Percentiles rank a stretch among this genome's conserved stretches.
Conservation (phyloP, 2,113 vertebrate genomes). For the Craseonycteris thonglongyai region DNA sequence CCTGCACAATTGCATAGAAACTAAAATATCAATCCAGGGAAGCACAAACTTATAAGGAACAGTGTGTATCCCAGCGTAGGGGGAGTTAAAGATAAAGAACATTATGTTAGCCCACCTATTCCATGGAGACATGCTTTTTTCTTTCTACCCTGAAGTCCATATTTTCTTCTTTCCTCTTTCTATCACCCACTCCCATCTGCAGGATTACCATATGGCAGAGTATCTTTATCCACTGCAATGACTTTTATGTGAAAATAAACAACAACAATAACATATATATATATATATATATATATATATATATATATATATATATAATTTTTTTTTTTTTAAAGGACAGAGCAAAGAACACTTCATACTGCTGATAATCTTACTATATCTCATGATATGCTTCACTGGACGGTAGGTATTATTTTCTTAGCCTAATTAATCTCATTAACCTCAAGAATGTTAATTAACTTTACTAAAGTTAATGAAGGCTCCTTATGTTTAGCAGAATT, state of each 20-base stretch:
- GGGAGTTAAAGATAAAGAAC: neutral
- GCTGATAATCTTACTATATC: conserved; percentile 18
- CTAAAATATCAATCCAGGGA: neutral
- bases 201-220: neutral
- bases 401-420: conserved; percentile 56
- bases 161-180: neutral
- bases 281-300: neutral
- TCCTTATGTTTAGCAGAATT: conserved; percentile 58
- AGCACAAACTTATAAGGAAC: neutral
- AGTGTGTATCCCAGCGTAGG: neutral
- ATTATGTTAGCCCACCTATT: neutral
- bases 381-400: conserved; percentile 36
- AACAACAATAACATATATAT: conserved; percentile 23
- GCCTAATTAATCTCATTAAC: conserved; percentile 78
- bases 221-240: neutral
- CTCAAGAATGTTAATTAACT: conserved; percentile 79
- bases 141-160: neutral
- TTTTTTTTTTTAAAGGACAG: neutral
- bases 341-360: conserved; percentile 30
- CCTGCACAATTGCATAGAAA: neutral
- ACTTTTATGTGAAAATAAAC: neutral
- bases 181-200: neutral
- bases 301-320: conserved; percentile 16
- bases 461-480: conserved; percentile 63
- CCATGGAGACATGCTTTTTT: neutral